Evolutionary conservation across 2,797 vertebrate genomes (phyloP).

Genomic region (Lerista edwardsae): DNA sequence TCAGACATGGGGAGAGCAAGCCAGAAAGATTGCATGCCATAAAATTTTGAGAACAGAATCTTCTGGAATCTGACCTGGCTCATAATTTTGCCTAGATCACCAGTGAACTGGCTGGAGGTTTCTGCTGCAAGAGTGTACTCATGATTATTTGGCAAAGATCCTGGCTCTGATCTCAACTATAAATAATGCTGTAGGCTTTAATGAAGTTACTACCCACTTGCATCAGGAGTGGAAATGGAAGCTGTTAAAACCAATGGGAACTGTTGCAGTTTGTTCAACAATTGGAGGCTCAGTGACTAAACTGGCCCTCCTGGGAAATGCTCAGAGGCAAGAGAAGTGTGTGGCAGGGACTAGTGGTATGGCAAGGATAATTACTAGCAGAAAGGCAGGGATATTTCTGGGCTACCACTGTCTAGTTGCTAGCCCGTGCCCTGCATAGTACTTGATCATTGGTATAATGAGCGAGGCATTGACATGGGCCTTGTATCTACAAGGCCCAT

Average conservation of each 20-base stretch:
- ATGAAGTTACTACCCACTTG: background rate
- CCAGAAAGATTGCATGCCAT: background rate
- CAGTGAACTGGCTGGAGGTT: background rate
- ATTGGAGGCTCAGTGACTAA: background rate
- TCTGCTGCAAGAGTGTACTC: background rate
- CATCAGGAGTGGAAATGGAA: background rate
- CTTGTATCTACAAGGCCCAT: background rate
- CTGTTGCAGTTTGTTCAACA: background rate
- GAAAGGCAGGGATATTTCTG: background rate
- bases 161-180: background rate
- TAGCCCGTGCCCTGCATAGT: background rate
- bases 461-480: too few species aligned
- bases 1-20: background rate
- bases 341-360: background rate
- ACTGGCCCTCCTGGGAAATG: too few species aligned
- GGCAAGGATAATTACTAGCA: background rate
- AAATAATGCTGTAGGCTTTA: conserved; percentile 17
- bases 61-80: background rate
- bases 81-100: background rate
- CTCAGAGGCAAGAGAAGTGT: background rate
- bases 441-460: too few species aligned
- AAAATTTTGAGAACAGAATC: background rate
- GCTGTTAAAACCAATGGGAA: background rate
- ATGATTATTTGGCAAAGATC: background rate
- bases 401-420: background rate